A percentile compares a stretch with the other conserved stretches of the same genome.
phyloP scores from a whole-genome alignment of 1,140 invertebrate species.

The Bombus vancouverensis region DNA sequence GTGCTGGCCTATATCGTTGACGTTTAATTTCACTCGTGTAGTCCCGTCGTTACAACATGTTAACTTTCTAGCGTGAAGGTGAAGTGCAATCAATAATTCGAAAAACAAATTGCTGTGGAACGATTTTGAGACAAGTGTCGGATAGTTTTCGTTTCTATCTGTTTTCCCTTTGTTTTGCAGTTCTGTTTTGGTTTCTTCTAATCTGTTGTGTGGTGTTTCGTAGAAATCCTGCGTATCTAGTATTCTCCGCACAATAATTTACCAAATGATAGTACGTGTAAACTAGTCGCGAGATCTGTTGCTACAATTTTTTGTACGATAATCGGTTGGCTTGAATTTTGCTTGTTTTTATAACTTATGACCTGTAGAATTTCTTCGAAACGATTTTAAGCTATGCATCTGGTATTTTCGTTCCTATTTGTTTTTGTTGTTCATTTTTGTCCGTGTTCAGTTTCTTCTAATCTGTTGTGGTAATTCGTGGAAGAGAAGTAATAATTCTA shows the following conservation, averaged over 20 bases:
- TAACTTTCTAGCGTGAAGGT: constrained; percentile 57
- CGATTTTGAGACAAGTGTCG: constrained; percentile 20
- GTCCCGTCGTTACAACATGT: constrained; percentile 39
- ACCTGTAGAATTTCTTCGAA: neutral
- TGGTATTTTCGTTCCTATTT: neutral
- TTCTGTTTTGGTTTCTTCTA: neutral
- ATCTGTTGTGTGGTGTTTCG: too few species aligned
- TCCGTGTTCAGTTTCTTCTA: neutral
- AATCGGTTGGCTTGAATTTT: too few species aligned
- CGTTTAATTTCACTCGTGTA: constrained; percentile 58
- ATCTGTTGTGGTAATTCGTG: neutral
- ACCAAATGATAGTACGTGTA: too few species aligned
- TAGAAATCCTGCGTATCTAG: too few species aligned
- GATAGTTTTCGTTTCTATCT: neutral
- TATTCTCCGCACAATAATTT: too few species aligned
- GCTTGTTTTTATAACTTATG: too few species aligned
- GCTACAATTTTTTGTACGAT: too few species aligned
- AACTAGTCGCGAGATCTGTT: too few species aligned
- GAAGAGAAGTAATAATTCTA: too few species aligned
- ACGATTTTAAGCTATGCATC: constrained; percentile 19
- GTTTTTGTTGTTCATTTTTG: too few species aligned
- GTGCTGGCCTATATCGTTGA: constrained; percentile 55
- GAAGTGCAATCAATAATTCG: constrained; percentile 54
- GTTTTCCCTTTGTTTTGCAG: neutral
- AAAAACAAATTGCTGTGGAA: constrained; percentile 30